Base-by-base conservation (phyloP, 2,888 invertebrate genomes). In the Galerucella calmariensis region DNA sequence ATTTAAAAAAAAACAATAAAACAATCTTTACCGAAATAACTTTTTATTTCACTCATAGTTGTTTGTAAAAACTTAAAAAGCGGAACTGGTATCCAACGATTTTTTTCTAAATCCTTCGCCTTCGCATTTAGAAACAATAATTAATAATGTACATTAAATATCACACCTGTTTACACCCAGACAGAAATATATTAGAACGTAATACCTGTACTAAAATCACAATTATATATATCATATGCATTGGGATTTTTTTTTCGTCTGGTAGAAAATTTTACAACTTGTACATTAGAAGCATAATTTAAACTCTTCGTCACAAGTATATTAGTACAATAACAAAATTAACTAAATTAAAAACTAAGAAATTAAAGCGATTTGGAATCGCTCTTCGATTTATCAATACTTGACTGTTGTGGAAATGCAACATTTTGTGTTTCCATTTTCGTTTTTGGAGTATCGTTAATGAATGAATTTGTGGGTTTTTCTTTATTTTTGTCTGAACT, bases 321-420 rank as follows among this genome's bases (percentile, higher is more conserved):
- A 63, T 44, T 20, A 63, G 44, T 63, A 27, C 12, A 46, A 41
- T 27, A 61, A 63, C 16, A 63, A 63, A 44, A 63, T 63, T 63
- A 63, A 63, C 63, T 62, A 61, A 20, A 24, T 35, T 61, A 69
- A 58, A 14, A 62, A 69, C 62, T 69, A 62, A 35, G 51, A 35
- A 51, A 58, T 82, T 84, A 86, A 80, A 85, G 82, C 81, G 79
- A 84, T 80, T 85, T 85, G 67, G 84, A 82, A 80, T 79, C 83
- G 77, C 81, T 79, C 53, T 85, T 85, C 12, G 79, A 78, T 76
- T 83, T 83, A 67, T 85, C 84, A 83, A 85, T 84, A 85, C 84
- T 85, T 82, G 79, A 77, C 14, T 80, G 81, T n/a, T 80, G 80
- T 44, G 79, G 71, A 27, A 79, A 67, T 27, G 78, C 72, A 9